phyloP scores from a whole-genome alignment of 2,113 vertebrate species.

The Leucosticte australis region DNA sequence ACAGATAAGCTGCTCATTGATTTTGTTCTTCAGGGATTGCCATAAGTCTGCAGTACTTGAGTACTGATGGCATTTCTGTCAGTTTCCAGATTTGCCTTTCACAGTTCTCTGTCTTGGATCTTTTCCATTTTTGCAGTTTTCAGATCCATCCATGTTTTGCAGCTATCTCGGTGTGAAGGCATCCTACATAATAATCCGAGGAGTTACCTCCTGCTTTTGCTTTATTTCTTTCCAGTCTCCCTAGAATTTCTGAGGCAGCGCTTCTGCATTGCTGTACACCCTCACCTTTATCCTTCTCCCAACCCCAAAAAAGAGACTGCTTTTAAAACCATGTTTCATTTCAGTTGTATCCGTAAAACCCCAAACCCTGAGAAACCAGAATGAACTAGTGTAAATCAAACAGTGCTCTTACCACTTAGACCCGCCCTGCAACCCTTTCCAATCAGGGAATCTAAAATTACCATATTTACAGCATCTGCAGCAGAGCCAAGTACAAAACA shows the following conservation, averaged over 20 bases:
- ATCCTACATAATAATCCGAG: not conserved
- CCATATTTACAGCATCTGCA: conserved; percentile 78
- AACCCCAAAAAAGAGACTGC: not conserved
- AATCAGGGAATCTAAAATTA: conserved; percentile 80
- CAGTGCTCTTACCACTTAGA: conserved; percentile 35
- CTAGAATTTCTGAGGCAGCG: not conserved
- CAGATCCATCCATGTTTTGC: not conserved
- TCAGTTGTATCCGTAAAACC: not conserved
- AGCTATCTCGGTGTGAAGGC: not conserved
- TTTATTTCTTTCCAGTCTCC: not conserved
- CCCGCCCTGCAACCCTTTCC: conserved; percentile 66
- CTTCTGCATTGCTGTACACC: not conserved
- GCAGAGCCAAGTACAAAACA: conserved; percentile 73
- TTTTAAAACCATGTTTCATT: not conserved
- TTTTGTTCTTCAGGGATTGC: not conserved
- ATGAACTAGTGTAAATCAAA: conserved; percentile 52
- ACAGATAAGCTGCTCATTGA: not conserved
- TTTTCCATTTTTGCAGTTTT: not conserved
- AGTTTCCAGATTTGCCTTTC: not conserved
- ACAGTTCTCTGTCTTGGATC: not conserved
- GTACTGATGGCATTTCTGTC: not conserved
- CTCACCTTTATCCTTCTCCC: not conserved
- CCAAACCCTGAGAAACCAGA: conserved; percentile 24
- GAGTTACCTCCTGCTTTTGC: not conserved
- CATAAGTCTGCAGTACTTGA: not conserved